Evolutionary conservation across 2,797 vertebrate genomes (phyloP), one percentile per base, ranked within the genome.

Genomic region (Amniataba percoides): DNA sequence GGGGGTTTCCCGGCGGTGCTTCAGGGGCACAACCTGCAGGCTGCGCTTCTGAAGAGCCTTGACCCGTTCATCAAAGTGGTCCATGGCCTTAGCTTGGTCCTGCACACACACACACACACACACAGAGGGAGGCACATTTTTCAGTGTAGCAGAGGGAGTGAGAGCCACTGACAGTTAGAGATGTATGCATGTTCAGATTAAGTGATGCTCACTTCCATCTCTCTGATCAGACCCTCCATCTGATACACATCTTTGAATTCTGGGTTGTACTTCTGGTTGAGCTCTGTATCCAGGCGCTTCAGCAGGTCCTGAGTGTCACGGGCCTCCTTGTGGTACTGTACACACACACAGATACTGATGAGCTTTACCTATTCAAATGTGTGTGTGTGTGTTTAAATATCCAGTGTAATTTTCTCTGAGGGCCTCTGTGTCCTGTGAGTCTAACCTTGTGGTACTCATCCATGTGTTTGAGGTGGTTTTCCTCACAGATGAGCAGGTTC

Each of bases 401-500:
- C 5, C 10, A 27, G 13, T 7, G 4, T n/a, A 21, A 1, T 7
- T 13, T 16, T 2, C 1, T 71, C 43, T 21, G 10, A 21, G 4
- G 42, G n/a, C 31, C 9, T 4, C 10, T 48, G 19, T 16, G 25
- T 19, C 6, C 2, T 69, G 15, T 34, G 10, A 46, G 21, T 40
- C 81, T 74, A 0, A 99, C 98, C 96, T 98, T 97, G 92, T 99
- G 97, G 89, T 97, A 98, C 73, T 99, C 97, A 8, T 98, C 96
- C 98, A 99, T 99, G 92, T 96, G 95, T 89, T 98, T 99, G n/a
- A 99, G 96, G 84, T 99, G 98, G 87, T 96, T 99, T 83, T 99
- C 98, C 91, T 99, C 98, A 0, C 98, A 99, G 92, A 99, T 99
- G 52, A 99, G 96, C 83, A 99, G 94, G 94, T 99, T 99, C 80